Evolutionary conservation across 2,888 invertebrate species (phyloP).

Genomic region (Xanthia togata): DNA sequence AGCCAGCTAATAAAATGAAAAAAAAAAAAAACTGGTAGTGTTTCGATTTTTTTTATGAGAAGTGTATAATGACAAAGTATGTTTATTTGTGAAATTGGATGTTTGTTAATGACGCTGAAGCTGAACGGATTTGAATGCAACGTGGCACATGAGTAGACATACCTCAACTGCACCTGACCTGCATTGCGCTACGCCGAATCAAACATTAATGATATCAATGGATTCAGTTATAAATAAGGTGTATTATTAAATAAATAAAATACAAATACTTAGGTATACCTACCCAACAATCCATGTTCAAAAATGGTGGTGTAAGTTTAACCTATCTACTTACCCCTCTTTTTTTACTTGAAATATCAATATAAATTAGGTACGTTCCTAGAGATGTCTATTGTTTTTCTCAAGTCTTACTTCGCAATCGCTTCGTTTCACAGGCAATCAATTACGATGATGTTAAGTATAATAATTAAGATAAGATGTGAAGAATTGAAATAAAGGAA

Average conservation of each 20-base stretch:
- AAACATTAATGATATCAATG: not conserved
- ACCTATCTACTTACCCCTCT: not conserved
- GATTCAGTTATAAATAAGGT: not conserved
- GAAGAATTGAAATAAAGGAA: too few relatives aligned
- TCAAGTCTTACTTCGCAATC: too few relatives aligned
- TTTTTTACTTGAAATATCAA: not conserved
- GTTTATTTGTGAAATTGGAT: not conserved
- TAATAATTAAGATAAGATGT: not conserved
- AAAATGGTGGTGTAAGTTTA: not conserved
- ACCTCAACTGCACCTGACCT: not conserved
- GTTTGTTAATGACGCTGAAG: not conserved
- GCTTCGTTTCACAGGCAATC: not conserved
- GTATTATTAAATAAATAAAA: too few relatives aligned
- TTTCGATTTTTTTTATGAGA: too few relatives aligned
- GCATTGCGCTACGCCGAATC: not conserved
- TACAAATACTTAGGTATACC: too few relatives aligned
- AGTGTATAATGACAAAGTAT: not conserved
- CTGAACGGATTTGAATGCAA: not conserved
- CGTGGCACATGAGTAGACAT: not conserved
- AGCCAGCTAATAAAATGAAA: too few relatives aligned
- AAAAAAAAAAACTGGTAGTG: too few relatives aligned
- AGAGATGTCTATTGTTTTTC: not conserved
- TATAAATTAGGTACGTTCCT: not conserved
- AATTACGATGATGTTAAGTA: not conserved
- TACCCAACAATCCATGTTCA: too few relatives aligned